These are phyloP conservation scores for Crocodylus rhombifer DNA, from an alignment of 2,797 vertebrate species.

Conservation along the genomic window DNA sequence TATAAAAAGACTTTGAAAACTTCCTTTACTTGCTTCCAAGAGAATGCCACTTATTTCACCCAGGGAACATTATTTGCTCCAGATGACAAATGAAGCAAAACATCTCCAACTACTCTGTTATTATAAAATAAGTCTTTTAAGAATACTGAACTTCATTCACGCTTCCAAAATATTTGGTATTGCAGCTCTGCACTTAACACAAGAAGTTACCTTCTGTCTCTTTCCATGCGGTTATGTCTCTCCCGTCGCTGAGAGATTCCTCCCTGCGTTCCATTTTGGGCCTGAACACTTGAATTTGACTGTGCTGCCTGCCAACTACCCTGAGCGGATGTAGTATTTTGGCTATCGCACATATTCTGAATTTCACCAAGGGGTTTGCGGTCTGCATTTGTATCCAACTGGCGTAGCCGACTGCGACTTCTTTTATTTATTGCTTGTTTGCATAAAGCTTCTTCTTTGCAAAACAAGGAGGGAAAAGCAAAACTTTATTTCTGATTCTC, in stretches of 20 bases:
- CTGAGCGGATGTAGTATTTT: slow-evolving; percentile 14
- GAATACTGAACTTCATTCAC: neutral
- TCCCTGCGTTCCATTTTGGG: slow-evolving; percentile 51
- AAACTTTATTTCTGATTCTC: slow-evolving; percentile 26
- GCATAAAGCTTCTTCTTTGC: slow-evolving; percentile 80
- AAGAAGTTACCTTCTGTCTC: slow-evolving; percentile 82
- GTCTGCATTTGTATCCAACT: slow-evolving; percentile 57
- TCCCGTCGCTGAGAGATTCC: slow-evolving; percentile 85
- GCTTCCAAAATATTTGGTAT: fast-evolving
- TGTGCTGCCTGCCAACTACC: slow-evolving; percentile 65
- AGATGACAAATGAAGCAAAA: neutral
- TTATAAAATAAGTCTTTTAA: fast-evolving
- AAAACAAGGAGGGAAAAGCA: slow-evolving; percentile 58
- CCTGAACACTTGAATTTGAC: slow-evolving; percentile 45
- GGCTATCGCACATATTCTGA: slow-evolving; percentile 67
- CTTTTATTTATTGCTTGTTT: slow-evolving; percentile 80
- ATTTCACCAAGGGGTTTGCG: slow-evolving; percentile 77
- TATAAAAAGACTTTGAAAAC: no score
- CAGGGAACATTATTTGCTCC: neutral
- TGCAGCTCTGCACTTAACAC: neutral
- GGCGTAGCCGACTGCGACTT: slow-evolving; percentile 57
- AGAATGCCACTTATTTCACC: neutral
- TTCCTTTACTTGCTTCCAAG: neutral
- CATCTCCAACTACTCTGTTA: fast-evolving
- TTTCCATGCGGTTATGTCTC: slow-evolving; percentile 90